Base-by-base conservation (phyloP, 2,113 vertebrate species). In the Bubo blakistoni region DNA sequence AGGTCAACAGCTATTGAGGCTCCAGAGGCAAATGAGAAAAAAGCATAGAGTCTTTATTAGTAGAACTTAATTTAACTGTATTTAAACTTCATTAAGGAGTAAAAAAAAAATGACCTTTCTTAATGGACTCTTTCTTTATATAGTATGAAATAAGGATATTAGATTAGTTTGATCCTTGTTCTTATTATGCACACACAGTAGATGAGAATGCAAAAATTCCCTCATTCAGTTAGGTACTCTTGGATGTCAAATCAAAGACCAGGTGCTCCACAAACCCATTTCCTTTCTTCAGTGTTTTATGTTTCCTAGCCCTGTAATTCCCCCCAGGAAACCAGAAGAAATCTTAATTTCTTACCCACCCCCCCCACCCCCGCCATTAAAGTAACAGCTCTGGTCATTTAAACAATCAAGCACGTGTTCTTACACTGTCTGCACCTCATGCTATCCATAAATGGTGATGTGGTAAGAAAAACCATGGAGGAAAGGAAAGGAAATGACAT, bases 291-390 rank as follows among this genome's bases (percentile, higher is more conserved):
- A 4, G 78, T 92, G 96, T 93, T 97, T 97, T 97, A 97, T 97
- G 90, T 95, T 97, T 97, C 97, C 96, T 89, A 96, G 38, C 29
- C n/a, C 91, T 92, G 87, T 93, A 97, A 96, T 92, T 96, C 97
- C 89, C 90, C n/a, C 91, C 93, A 88, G 94, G 97, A 96, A 96
- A 95, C 67, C 63, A 95, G 91, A 46, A 94, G 90, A 97, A 96
- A 94, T 92, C 83, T 82, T 87, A 85, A 95, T 97, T 97, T 95
- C 91, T 96, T 91, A 17, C 11, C 47, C 49, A 44, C 32, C 32
- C 40, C 19, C 17, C 62, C 62, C 55, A 30, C 19, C 17, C 62
- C 62, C 55, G 34, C 77, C 54, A 51, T 80, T 81, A 49, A 42
- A 70, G 95, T 88, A 77, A 91, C 78, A 95, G 92, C 86, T 91